These are phyloP conservation scores for Percopsis transmontana DNA, from an alignment of 2,113 vertebrate species.

Conservation along the genomic window DNA sequence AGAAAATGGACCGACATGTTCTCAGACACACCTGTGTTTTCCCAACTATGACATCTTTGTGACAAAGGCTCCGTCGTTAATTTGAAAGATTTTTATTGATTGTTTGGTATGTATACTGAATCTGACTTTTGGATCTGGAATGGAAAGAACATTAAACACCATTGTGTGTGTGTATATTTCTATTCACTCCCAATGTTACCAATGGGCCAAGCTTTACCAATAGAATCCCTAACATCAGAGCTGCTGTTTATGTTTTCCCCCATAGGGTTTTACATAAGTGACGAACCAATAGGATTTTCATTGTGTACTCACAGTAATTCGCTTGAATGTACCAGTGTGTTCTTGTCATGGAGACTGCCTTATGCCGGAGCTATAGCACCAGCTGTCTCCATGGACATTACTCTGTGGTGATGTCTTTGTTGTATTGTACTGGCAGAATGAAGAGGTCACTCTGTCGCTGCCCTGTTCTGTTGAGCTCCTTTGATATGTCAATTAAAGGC, in stretches of 20 bases:
- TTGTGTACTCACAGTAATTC: slow-evolving; percentile 62
- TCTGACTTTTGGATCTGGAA: too few species aligned
- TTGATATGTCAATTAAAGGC: slow-evolving; percentile 29
- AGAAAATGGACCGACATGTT: too few species aligned
- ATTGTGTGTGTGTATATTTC: neutral
- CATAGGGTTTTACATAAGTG: slow-evolving; percentile 26
- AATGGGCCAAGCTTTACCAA: slow-evolving; percentile 33
- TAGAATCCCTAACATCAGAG: slow-evolving; percentile 50
- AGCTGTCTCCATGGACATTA: slow-evolving; percentile 50
- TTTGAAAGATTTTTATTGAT: too few species aligned
- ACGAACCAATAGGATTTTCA: slow-evolving; percentile 57
- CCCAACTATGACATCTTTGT: too few species aligned
- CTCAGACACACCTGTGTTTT: too few species aligned
- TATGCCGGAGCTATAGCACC: slow-evolving; percentile 21
- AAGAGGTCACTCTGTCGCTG: slow-evolving; percentile 47
- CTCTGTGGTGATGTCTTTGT: slow-evolving; percentile 54
- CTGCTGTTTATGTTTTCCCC: slow-evolving; percentile 34
- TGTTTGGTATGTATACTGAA: too few species aligned
- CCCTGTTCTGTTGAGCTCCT: slow-evolving; percentile 34
- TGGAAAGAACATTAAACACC: slow-evolving; percentile 1
- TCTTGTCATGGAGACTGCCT: slow-evolving; percentile 5
- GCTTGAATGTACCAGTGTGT: slow-evolving; percentile 19
- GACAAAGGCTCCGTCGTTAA: too few species aligned
- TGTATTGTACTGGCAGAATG: slow-evolving; percentile 38
- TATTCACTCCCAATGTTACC: slow-evolving; percentile 34